Conservation (phyloP, 2,797 vertebrate genomes). For the Pagetopsis macropterus region DNA sequence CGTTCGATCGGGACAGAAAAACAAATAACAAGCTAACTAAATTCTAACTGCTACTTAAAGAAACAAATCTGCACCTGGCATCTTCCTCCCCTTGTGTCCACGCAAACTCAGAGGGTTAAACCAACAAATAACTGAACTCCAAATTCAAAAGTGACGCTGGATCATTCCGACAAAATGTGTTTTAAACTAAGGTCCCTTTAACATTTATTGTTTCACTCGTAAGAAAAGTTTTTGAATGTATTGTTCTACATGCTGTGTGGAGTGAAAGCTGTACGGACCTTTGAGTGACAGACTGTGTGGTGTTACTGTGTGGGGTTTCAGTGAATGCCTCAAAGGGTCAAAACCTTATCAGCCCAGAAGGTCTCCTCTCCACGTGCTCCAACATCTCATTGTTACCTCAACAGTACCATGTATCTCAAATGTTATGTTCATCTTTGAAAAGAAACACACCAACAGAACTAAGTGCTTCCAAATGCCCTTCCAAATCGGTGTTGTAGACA, state of each 20-base stretch:
- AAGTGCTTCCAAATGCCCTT: slow-evolving; percentile 19
- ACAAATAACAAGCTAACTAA: slow-evolving; percentile 67
- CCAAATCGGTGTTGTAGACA: slow-evolving; percentile 49
- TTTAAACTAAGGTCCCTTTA: slow-evolving; percentile 84
- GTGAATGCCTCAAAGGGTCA: slow-evolving; percentile 17
- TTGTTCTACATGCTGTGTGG: slow-evolving; percentile 40
- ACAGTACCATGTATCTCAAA: not conserved
- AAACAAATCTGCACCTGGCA: slow-evolving; percentile 30
- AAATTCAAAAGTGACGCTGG: slow-evolving; percentile 55
- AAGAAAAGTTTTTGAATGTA: slow-evolving; percentile 40
- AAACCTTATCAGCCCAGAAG: slow-evolving; percentile 53
- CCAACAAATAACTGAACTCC: slow-evolving; percentile 53
- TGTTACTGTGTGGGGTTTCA: slow-evolving; percentile 33
- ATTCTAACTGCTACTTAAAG: slow-evolving; percentile 69
- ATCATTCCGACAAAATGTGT: slow-evolving; percentile 41
- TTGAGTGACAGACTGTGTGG: slow-evolving; percentile 7
- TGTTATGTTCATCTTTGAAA: slow-evolving; percentile 5
- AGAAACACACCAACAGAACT: slow-evolving; percentile 17
- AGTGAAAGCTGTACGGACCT: slow-evolving; percentile 37
- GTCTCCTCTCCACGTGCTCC: slow-evolving; percentile 44
- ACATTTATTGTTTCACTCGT: slow-evolving; percentile 82
- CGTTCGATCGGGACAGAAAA: slow-evolving; percentile 48
- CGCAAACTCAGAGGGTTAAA: slow-evolving; percentile 86
- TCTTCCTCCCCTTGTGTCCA: slow-evolving; percentile 19
- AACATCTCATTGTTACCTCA: not conserved